phyloP scores from a whole-genome alignment of 2,113 vertebrate genomes.

The Garra rufa region DNA sequence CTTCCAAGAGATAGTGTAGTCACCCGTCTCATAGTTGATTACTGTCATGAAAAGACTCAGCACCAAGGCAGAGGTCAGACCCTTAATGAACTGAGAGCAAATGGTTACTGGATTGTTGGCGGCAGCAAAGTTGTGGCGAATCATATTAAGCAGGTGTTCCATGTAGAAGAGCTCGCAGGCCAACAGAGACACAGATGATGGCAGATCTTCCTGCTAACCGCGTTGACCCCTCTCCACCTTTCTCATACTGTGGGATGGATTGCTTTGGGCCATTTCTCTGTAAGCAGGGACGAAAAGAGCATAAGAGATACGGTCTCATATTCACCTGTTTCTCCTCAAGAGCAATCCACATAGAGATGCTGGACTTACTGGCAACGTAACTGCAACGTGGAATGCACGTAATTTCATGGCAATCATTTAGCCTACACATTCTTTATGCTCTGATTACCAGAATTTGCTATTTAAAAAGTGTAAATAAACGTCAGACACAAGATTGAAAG shows the following conservation, averaged over 20 bases:
- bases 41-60: constrained; percentile 36
- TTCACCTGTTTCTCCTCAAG: constrained; percentile 43
- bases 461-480: too few species aligned
- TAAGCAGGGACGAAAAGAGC: constrained; percentile 33
- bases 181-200: constrained; percentile 43
- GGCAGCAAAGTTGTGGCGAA: constrained; percentile 40
- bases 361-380: too few species aligned
- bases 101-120: constrained; percentile 33
- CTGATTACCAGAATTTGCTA: too few species aligned
- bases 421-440: too few species aligned
- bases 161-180: constrained; percentile 42
- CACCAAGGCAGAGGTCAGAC: constrained; percentile 45
- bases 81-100: constrained; percentile 45
- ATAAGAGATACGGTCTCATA: constrained; percentile 44
- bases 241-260: constrained; percentile 37
- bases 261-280: constrained; percentile 41
- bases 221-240: constrained; percentile 36
- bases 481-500: too few species aligned
- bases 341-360: constrained; percentile 48
- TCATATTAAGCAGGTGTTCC: constrained; percentile 30
- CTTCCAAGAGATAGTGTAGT: constrained; percentile 24
- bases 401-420: too few species aligned
- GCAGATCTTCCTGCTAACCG: constrained; percentile 23
- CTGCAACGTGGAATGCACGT: too few species aligned
- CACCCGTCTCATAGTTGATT: neutral